Base-by-base conservation (phyloP, 2,797 vertebrate genomes). In the Sebastes aleutianus region DNA sequence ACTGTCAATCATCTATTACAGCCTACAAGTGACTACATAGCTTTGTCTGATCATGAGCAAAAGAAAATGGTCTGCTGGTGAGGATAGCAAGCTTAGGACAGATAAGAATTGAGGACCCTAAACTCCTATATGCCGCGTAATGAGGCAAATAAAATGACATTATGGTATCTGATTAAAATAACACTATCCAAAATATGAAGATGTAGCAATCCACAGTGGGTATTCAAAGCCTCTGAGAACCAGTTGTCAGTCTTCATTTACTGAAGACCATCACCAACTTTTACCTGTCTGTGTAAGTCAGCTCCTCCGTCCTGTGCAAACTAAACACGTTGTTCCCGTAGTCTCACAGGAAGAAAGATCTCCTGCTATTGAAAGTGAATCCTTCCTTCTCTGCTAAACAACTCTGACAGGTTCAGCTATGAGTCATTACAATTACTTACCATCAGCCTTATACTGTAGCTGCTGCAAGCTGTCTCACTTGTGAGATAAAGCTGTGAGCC, bases 401-500 rank as follows among this genome's bases (percentile, higher is more conserved):
- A 13, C 39, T n/a, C 3, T 56, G 83, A 62, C 43, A 62, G 26
- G 56, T 54, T 57, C 58, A 18, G 47, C 43, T 68, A 12, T 65
- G 61, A 74, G 32, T 74, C 78, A 70, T 39, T 62, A 66, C 57
- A 76, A 57, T 70, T 70, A 50, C 56, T 31, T 66, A 31, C 59
- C 70, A 64, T 64, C 74, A 53, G 24, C 57, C 57, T 22, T 6
- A 47, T 47, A 47, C 16, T 18, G 18, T 29, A 79, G 65, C 68
- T 26, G 64, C 65, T 57, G 76, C 58, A 62, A 50, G 57, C 76
- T 62, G 56, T 50, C 34, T 77, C 53, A 39, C 57, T 70, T 20
- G 43, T 75, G 27, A 83, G 78, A 79, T 78, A 73, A 77, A 53
- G 34, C 70, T 62, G 66, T 29, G 57, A 61, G 36, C 32, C 39